Conservation (phyloP, 2,113 vertebrate genomes). For the Labeo catla region DNA sequence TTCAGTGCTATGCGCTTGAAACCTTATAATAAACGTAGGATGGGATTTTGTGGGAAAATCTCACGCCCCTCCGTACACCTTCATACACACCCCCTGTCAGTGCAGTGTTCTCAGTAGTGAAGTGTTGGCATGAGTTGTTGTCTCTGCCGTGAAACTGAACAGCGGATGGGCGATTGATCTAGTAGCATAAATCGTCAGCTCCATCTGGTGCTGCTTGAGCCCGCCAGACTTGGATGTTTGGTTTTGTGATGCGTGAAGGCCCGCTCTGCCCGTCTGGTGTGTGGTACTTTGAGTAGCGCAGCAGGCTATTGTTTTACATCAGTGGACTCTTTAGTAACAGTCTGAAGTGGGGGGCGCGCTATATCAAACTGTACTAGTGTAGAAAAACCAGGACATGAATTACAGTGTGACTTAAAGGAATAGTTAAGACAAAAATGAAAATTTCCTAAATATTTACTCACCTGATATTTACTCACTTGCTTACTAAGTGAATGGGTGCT, state of each 20-base stretch:
- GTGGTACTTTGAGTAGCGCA: conserved; percentile 1
- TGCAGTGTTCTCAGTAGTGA: conserved; percentile 8
- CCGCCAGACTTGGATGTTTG: conserved; percentile 28
- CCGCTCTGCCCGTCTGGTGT: conserved; percentile 28
- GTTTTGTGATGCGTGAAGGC: conserved; percentile 22
- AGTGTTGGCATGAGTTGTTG: conserved; percentile 1
- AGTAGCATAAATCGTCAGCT: conserved; percentile 21
- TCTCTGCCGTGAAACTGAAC: conserved; percentile 28
- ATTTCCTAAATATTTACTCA: neutral
- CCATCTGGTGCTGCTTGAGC: conserved; percentile 42
- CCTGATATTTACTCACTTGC: too few species aligned
- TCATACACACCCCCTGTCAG: neutral
- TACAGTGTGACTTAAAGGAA: neutral
- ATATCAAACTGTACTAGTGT: neutral
- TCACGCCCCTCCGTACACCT: neutral
- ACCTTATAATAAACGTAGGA: neutral
- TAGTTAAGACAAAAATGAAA: neutral
- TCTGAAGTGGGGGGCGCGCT: neutral
- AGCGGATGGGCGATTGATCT: conserved; percentile 17
- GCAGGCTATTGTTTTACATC: conserved; percentile 19
- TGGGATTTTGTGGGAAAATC: neutral
- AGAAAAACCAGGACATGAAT: neutral
- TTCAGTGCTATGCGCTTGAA: too few species aligned
- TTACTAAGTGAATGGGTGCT: neutral
- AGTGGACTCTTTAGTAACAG: conserved; percentile 13